A percentile compares a stretch with the other conserved stretches of the same genome.
phyloP scores from a whole-genome alignment of 2,797 vertebrate genomes.

The Xiphorhynchus erythropygius region DNA sequence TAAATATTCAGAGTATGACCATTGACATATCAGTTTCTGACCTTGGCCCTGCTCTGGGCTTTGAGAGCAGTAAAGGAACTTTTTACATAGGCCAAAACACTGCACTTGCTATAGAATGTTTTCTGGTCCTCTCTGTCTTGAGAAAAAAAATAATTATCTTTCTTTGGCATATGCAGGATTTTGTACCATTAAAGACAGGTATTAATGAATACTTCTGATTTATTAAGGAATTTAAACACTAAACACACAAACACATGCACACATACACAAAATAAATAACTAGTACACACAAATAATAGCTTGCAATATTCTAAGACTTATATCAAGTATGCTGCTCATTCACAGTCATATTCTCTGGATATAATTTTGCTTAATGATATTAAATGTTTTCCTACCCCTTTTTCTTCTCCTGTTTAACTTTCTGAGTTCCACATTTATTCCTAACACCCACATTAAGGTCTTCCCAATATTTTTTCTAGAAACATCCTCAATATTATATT shows the following conservation, averaged over 20 bases:
- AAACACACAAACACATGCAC: background rate
- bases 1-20: background rate
- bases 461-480: background rate
- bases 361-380: background rate
- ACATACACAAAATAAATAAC: background rate
- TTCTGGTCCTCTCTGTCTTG: background rate
- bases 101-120: background rate
- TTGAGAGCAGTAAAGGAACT: background rate
- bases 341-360: fast-evolving
- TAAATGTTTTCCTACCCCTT: background rate
- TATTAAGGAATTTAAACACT: background rate
- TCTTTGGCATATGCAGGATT: background rate
- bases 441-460: background rate
- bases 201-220: background rate
- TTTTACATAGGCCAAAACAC: background rate
- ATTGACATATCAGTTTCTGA: background rate
- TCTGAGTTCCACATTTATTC: background rate
- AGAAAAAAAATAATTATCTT: background rate
- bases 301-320: background rate
- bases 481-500: background rate
- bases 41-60: background rate
- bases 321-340: background rate
- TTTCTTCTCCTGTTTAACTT: background rate
- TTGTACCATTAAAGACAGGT: fast-evolving
- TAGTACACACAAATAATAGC: background rate